Base-by-base conservation (phyloP, 2,888 invertebrate genomes). In the Parnassius orleans region DNA sequence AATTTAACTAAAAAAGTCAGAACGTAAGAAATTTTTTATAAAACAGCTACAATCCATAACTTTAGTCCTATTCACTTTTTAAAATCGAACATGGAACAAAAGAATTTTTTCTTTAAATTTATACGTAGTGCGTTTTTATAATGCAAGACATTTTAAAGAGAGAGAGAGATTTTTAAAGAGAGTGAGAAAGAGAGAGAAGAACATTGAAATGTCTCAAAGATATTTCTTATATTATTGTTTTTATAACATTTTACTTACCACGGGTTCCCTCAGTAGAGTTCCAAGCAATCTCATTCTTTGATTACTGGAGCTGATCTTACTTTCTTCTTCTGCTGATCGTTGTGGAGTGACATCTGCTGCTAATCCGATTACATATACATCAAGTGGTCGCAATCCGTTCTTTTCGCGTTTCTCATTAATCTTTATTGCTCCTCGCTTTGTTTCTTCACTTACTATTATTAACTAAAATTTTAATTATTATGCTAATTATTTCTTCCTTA, bases 251-350 rank as follows among this genome's bases (percentile, higher is more conserved):
- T 50, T 41, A 46, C 47, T 82, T 85, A 95, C 95, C 81, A 90
- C 76, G n/a, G 95, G 94, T 14, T 93, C 88, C 75, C 89, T 94
- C 53, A 98, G 80, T 56, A 96, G 79, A 0, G 95, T 95, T 14
- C 99, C 99, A 7, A 99, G 91, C 33, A 97, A 78, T 72, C 98
- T 93, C 87, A 98, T 96, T 72, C 99, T 93, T 51, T 92, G 90
- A 72, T 98, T 98, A 72, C 98, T 98, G 0, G 99, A 99, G 85
- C 99, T 99, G 59, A 99, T 93, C 92, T 99, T 99, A 0, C 87
- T 81, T 79, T 99, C 99, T 78, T 98, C 98, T 43, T 90, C 90
- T 0, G 72, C 67, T 1, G 82, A 79, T 1, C 72, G 72, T 11
- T 76, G 68, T 50, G 85, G 86, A 69, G 93, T 87, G 2, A 90